Evolutionary conservation across 2,113 vertebrate species (phyloP), one percentile per base, ranked within the genome.

Genomic region (Catharus bicknelli): DNA sequence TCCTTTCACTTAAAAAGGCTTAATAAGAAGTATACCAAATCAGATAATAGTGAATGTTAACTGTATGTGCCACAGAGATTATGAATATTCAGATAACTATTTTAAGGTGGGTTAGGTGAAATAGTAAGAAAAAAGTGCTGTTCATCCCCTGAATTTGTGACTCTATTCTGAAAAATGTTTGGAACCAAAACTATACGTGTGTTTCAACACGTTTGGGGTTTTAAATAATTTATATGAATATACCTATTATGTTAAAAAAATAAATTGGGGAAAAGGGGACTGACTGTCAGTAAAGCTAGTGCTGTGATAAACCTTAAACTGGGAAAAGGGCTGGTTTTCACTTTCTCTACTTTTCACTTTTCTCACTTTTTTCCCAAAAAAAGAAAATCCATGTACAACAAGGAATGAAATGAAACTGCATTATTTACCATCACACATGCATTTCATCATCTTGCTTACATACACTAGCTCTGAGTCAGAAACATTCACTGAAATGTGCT

Each of bases 361-460:
- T 70, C 67, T 90, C 34, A 54, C 29, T 53, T 57, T 80, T 61
- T 79, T 48, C 62, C 9, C 3, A 9, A 18, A 4, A 3, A 43
- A 59, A 81, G 26, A 82, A 95, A 89, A 51, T 54, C 16, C 13
- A 23, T 17, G 34, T 67, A 72, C 43, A 88, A 47, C 2, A 34
- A 79, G 45, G 42, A 88, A 59, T 42, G 8, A 83, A 88, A 88
- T 54, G 16, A 76, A 91, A 70, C 42, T n/a, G 66, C 48, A 10
- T 16, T 81, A 43, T 32, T 16, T 38, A 57, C 30, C 83, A 76
- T 69, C 20, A 87, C 59, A 73, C 53, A 43, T 32, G 23, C 54
- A 78, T 78, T 89, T 86, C 72, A 94, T 77, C 32, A 55, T 90
- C 90, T 79, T 87, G 67, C 82, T 93, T 80, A 76, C 78, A 87